Conservation (phyloP, 2,888 invertebrate species). For the Dorcus parallelipipedus region DNA sequence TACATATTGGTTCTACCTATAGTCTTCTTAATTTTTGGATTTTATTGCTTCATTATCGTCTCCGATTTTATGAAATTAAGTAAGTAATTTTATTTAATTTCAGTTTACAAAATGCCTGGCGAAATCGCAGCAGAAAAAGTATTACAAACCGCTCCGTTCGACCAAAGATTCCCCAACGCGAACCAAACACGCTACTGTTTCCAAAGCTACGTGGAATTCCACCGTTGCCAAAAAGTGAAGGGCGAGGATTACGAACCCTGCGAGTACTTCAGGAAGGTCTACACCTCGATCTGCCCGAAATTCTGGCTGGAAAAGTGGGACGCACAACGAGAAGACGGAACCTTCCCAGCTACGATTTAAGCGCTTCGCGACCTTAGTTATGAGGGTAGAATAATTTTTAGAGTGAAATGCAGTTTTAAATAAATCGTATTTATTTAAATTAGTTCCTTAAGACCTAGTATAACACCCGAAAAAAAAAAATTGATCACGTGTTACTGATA, state of each 20-base stretch:
- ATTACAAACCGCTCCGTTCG: conserved; percentile 81
- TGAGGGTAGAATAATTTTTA: conserved; percentile 6
- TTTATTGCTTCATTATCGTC: too few species aligned
- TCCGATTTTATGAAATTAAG: too few species aligned
- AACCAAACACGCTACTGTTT: conserved; percentile 95
- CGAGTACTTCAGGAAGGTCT: conserved; percentile 84
- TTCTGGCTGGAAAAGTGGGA: conserved; percentile 90
- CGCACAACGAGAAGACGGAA: conserved; percentile 70
- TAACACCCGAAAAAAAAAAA: too few species aligned
- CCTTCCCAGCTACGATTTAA: conserved; percentile 75
- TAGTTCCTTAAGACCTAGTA: too few species aligned
- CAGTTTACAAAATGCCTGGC: conserved; percentile 34
- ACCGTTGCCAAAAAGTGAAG: conserved; percentile 86
- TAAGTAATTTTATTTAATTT: too few species aligned
- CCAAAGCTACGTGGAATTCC: conserved; percentile 88
- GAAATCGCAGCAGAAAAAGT: conserved; percentile 52
- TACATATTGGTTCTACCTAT: too few species aligned
- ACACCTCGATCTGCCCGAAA: conserved; percentile 78
- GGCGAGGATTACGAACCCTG: conserved; percentile 87
- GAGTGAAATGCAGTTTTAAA: too few species aligned
- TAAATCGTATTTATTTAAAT: too few species aligned
- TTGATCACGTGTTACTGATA: conserved; percentile 21
- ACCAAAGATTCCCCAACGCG: conserved; percentile 94
- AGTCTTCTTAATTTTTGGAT: too few species aligned
- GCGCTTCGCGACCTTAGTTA: conserved; percentile 17